Conservation (phyloP, 2,797 vertebrate species). For the Chelmon rostratus region DNA sequence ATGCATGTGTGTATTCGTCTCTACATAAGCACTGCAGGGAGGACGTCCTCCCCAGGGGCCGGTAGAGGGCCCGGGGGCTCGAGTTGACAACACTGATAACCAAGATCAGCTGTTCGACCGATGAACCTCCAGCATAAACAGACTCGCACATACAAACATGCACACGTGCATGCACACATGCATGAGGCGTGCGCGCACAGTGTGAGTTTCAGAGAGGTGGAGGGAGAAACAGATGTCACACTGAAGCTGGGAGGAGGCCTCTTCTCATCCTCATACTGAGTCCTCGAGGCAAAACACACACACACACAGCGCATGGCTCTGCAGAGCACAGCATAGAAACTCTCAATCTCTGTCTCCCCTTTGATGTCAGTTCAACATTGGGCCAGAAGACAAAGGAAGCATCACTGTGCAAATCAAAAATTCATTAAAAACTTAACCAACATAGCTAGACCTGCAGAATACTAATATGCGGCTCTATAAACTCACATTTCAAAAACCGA, state of each 20-base stretch:
- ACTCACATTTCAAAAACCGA: neutral
- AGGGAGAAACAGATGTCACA: conserved; percentile 73
- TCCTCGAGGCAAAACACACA: conserved; percentile 52
- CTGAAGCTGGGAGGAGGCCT: conserved; percentile 54
- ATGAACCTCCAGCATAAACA: conserved; percentile 54
- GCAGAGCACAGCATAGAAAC: conserved; percentile 37
- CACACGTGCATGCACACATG: conserved; percentile 27
- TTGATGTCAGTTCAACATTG: conserved; percentile 56
- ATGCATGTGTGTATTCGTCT: conserved; percentile 37
- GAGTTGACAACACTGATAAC: conserved; percentile 70
- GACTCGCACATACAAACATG: conserved; percentile 9
- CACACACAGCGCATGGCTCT: conserved; percentile 25
- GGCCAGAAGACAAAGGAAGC: conserved; percentile 33
- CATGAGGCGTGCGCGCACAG: conserved; percentile 30
- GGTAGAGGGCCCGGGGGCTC: conserved; percentile 46
- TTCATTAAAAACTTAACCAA: conserved; percentile 2
- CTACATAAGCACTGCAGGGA: conserved; percentile 36
- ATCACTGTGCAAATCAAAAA: conserved; percentile 30
- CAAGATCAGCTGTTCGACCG: conserved; percentile 72
- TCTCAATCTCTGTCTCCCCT: conserved; percentile 43
- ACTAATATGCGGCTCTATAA: conserved; percentile 3
- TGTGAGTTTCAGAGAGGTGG: conserved; percentile 47
- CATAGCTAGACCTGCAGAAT: conserved; percentile 10
- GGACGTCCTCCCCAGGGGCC: conserved; percentile 47
- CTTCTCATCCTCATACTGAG: conserved; percentile 46